phyloP scores from a whole-genome alignment of 2,888 invertebrate species.

The Gastrophysa polygoni region DNA sequence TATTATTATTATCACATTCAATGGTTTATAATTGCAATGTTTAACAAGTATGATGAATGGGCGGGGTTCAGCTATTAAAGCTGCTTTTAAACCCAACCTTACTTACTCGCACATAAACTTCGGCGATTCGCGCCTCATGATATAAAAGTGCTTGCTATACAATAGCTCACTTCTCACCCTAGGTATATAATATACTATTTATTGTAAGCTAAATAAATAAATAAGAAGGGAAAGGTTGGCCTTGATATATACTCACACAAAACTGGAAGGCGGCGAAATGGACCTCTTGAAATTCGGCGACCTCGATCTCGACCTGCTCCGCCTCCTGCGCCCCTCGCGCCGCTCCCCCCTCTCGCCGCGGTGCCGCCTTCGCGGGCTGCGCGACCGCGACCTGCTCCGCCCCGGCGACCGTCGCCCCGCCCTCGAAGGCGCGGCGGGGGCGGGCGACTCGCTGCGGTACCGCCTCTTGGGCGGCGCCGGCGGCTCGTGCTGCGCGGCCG shows the following conservation, averaged over 20 bases:
- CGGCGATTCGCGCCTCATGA: too few species aligned
- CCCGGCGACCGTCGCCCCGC: neutral
- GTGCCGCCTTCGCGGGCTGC: constrained; percentile 56
- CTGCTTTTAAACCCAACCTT: too few species aligned
- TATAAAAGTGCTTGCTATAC: too few species aligned
- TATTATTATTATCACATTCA: too few species aligned
- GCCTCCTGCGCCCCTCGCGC: constrained; percentile 40
- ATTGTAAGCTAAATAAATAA: too few species aligned
- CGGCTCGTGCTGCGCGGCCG: constrained; percentile 74
- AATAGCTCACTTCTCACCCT: too few species aligned
- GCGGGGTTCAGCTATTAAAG: too few species aligned
- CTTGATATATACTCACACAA: constrained; percentile 48
- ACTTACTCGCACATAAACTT: too few species aligned
- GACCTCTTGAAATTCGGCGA: constrained; percentile 51
- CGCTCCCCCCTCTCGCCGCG: constrained; percentile 51
- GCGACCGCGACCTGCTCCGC: constrained; percentile 48
- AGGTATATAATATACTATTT: too few species aligned
- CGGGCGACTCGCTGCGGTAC: constrained; percentile 70
- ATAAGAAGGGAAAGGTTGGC: too few species aligned
- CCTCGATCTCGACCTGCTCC: constrained; percentile 54
- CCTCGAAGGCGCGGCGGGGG: constrained; percentile 41
- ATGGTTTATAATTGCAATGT: too few species aligned
- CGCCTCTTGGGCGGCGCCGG: constrained; percentile 76
- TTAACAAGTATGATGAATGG: too few species aligned
- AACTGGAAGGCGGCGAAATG: constrained; percentile 56